Evolutionary conservation across 2,797 vertebrate genomes (phyloP).

Genomic region (Cossypha niveicapilla): DNA sequence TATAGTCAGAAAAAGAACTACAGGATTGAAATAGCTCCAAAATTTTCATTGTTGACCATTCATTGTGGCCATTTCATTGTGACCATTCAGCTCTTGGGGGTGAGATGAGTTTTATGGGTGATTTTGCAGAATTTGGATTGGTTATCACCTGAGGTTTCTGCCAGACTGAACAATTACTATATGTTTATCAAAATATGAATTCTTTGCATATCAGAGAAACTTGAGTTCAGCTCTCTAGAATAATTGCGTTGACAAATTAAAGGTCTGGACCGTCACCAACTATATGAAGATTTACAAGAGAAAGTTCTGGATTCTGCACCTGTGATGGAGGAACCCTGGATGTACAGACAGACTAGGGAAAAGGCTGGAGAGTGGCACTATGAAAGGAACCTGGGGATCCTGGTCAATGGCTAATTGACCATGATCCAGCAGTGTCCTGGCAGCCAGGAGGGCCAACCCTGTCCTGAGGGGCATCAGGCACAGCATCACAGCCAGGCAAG

Average conservation of each 20-base stretch:
- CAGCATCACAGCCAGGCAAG: fast-evolving
- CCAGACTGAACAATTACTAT: not conserved
- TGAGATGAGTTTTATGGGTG: fast-evolving
- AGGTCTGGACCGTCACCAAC: not conserved
- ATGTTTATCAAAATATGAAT: fast-evolving
- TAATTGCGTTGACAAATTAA: not conserved
- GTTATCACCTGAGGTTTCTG: not conserved
- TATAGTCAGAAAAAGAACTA: not conserved
- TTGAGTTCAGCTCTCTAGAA: not conserved
- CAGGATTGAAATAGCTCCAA: not conserved
- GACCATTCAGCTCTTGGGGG: not conserved
- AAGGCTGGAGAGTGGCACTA: not conserved
- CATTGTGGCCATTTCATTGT: not conserved
- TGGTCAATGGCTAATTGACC: fast-evolving
- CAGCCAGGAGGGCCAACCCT: fast-evolving
- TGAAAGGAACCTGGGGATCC: fast-evolving
- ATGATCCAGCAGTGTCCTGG: not conserved
- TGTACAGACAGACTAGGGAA: not conserved
- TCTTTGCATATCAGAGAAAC: not conserved
- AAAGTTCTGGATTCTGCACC: not conserved
- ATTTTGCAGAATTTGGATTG: not conserved
- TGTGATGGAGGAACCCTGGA: not conserved
- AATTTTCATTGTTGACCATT: not conserved
- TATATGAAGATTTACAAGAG: not conserved
- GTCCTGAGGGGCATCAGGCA: not conserved